Base-by-base conservation (phyloP, 2,797 vertebrate genomes). In the Enteromius radiatus region DNA sequence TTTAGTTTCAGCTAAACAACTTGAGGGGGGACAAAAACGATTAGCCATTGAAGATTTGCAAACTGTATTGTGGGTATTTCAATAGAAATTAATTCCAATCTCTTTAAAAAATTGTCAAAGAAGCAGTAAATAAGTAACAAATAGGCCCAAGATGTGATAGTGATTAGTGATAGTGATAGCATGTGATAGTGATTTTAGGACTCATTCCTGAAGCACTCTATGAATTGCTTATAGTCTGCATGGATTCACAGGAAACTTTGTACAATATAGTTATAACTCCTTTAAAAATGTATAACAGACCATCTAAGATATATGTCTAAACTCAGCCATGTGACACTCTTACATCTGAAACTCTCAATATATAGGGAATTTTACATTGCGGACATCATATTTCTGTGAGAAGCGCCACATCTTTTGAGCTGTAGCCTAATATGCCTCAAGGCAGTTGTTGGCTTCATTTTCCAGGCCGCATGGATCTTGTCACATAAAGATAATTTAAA, bases 401-500 rank as follows among this genome's bases (percentile, higher is more conserved):
- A 15, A 31, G 26, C 59, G 17, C 23, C 15, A 17, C 43, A 47
- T 70, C 23, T 28, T 47, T 47, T 47, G 36, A 77, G 73, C 59
- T 59, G 31, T 49, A 69, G 76, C 56, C 19, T 69, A 70, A 85
- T 63, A 21, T 56, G 23, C 14, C 64, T 31, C 36, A 38, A 54
- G 1, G 36, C 69, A 33, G 63, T 56, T 45, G 81, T 41, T 54
- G 49, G 21, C 12, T 36, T 23, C 23, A 59, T 26, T 59, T 59
- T 59, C 4, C 23, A 26, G 23, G 56, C 56, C 23, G n/a, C 68
- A 28, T 52, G 11, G 52, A 56, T 26, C 6, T 6, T 56, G 49
- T 56, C 52, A 26, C 21, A 38, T 75, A 75, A 75, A 75, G n/a
- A 71, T 71, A 10, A 75, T 41, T 56, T 38, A 19, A 76, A 61